Percentiles rank a stretch among this genome's conserved stretches.
Conservation (phyloP, 1,140 invertebrate genomes). For the Philopotamus ludificatus region DNA sequence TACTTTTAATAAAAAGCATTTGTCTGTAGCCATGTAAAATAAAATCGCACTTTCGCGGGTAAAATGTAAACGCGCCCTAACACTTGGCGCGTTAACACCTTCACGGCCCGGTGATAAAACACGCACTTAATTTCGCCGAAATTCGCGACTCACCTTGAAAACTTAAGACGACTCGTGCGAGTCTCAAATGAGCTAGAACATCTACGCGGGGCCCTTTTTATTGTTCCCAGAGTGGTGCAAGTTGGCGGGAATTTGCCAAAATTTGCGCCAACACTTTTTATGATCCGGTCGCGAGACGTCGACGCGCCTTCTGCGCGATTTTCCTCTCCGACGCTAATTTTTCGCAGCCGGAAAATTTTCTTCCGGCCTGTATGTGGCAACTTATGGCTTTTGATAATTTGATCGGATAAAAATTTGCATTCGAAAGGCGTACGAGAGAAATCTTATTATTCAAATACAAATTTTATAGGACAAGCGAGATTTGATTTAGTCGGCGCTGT, state of each 20-base stretch:
- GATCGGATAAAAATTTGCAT: background rate
- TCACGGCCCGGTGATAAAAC: no score
- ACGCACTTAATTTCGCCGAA: no score
- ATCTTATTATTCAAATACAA: slow-evolving; percentile 7
- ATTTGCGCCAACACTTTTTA: background rate
- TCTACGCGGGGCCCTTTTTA: background rate
- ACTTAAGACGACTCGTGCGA: no score
- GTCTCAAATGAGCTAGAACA: background rate
- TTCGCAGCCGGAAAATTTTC: background rate
- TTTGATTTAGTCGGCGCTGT: background rate
- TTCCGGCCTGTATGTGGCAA: background rate
- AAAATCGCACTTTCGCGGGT: no score
- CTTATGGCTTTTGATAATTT: slow-evolving; percentile 2
- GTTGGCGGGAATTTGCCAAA: background rate
- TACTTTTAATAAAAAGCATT: no score
- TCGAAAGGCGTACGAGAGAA: background rate
- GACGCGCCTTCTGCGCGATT: background rate
- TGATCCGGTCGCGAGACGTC: background rate
- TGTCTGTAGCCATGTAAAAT: no score
- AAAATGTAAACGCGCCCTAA: no score
- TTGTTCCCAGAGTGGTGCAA: background rate
- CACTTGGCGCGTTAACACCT: no score
- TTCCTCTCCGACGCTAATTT: background rate
- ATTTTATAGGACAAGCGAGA: background rate
- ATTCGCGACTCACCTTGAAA: no score